These are phyloP conservation scores for Helicoverpa assulta DNA, from an alignment of 2,888 invertebrate genomes.

Conservation along the genomic window DNA sequence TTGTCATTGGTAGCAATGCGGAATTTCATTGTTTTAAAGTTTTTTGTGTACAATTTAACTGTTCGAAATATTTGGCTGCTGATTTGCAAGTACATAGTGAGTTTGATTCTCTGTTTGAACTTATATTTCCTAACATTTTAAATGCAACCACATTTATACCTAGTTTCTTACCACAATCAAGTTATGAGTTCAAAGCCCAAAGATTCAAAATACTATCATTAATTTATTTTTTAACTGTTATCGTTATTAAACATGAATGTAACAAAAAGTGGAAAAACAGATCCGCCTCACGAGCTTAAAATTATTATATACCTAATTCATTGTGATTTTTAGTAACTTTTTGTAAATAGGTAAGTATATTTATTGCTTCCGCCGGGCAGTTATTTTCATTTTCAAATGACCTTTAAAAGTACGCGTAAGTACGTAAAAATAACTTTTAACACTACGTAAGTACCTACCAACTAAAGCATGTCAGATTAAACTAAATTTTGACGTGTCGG, in stretches of 20 bases:
- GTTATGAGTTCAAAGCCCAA: no score
- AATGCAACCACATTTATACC: no score
- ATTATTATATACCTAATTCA: background rate
- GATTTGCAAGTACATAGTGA: no score
- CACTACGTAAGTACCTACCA: no score
- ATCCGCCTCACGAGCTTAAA: background rate
- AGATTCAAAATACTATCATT: background rate
- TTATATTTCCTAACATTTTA: no score
- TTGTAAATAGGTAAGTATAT: background rate
- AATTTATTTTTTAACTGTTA: background rate
- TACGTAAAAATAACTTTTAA: no score
- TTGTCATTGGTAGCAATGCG: background rate
- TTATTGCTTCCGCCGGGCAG: background rate
- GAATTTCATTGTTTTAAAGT: constrained; percentile 9
- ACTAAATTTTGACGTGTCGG: no score
- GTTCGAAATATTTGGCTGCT: background rate
- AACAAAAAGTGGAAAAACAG: constrained; percentile 11
- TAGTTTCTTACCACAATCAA: no score
- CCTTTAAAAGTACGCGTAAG: no score
- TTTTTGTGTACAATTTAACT: constrained; percentile 5
- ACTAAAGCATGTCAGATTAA: no score
- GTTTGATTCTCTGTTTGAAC: background rate
- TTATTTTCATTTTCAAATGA: background rate
- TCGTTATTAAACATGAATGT: background rate
- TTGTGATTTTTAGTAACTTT: background rate